Base-by-base conservation (phyloP, 2,113 vertebrate genomes). In the Melierax canorus region DNA sequence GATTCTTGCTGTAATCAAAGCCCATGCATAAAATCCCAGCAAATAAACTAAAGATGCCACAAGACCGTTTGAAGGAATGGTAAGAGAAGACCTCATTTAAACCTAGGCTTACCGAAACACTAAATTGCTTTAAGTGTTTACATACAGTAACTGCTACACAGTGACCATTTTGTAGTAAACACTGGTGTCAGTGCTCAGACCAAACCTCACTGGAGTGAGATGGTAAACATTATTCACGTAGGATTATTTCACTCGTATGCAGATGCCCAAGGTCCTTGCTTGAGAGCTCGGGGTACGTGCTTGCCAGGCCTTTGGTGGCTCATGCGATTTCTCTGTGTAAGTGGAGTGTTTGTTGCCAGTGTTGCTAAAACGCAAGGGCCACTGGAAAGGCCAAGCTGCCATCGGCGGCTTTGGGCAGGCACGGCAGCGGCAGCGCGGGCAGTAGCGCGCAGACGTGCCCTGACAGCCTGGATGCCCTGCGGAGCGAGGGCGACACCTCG, bases 131-230 rank as follows among this genome's bases (percentile, higher is more conserved):
- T 22, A 34, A 80, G 9, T 60, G 15, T 90, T 88, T 69, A n/a
- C 32, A 59, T 11, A 71, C n/a, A 50, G 22, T 43, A 86, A 63
- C 17, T 27, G 76, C 72, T 48, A 69, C 67, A 45, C 5, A 80
- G 88, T 92, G 86, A 77, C 75, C 71, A n/a, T 45, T 43, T 71
- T 69, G 18, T 24, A 59, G 34, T 30, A 92, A 94, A 74, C 59
- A n/a, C 17, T 14, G 17, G 3, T 4, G 15, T 32, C 55, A 34
- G 15, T 0, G 8, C 16, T 56, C 43, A 46, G 23, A 29, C 23
- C 39, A 72, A 68, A 67, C 36, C 38, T 43, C 8, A 34, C 7
- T 7, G 4, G 6, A 12, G 19, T 4, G 36, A 77, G 30, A 58
- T 0, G 9, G 29, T 14, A 73, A 64, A 30, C 56, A 21, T 36